Percentiles rank a stretch among this genome's conserved stretches.
Conservation (phyloP, 1,140 invertebrate genomes). For the Tribolium castaneum region DNA sequence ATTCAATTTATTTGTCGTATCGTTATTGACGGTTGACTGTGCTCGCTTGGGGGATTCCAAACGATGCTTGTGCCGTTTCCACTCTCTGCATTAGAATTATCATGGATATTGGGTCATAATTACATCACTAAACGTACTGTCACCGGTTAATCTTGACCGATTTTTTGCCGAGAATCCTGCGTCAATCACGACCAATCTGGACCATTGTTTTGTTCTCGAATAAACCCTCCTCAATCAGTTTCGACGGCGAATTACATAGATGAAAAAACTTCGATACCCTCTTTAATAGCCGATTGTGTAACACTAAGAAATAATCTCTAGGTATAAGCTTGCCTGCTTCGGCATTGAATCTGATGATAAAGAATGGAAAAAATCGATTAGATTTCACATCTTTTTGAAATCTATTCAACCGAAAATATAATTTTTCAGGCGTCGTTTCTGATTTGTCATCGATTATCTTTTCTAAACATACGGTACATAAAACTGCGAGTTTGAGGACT, state of each 20-base stretch:
- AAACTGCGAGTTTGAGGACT: constrained; percentile 29
- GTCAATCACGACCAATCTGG: constrained; percentile 19
- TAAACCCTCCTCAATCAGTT: constrained; percentile 18
- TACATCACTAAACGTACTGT: neutral
- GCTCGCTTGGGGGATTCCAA: constrained; percentile 38
- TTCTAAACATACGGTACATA: constrained; percentile 25
- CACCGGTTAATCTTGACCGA: neutral
- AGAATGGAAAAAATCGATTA: neutral
- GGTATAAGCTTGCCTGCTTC: neutral
- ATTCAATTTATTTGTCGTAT: constrained; percentile 53
- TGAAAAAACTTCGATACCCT: constrained; percentile 14
- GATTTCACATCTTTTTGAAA: neutral
- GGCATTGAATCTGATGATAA: no score
- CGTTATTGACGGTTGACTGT: constrained; percentile 47
- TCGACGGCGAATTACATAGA: constrained; percentile 22
- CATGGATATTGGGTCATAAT: neutral
- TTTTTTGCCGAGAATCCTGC: neutral
- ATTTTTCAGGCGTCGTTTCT: constrained; percentile 12
- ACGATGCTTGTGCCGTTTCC: neutral
- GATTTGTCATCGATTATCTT: constrained; percentile 30
- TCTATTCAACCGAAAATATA: neutral
- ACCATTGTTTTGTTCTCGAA: constrained; percentile 11
- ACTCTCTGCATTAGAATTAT: neutral
- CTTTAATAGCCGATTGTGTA: neutral
- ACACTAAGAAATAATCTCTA: neutral